Evolutionary conservation across 2,888 invertebrate species (phyloP), one percentile per base, ranked within the genome.

Genomic region (Polymixis flavicincta): DNA sequence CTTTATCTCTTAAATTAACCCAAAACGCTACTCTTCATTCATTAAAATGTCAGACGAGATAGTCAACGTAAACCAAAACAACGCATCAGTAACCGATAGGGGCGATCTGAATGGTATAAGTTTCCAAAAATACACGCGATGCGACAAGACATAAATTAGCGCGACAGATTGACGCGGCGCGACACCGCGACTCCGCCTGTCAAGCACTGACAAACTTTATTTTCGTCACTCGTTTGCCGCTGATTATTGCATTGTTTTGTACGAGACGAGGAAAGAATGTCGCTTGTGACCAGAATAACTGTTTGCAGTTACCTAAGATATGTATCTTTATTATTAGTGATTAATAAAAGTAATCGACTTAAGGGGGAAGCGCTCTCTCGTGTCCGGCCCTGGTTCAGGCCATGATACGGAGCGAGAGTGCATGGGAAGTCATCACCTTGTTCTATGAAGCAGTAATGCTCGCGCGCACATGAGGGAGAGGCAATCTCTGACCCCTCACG

Each of bases 131-230:
- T 89, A 89, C 80, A 71, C 77, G 74, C 32, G 80, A 83, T 61
- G 79, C 75, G 88, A 88, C 88, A 84, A 82, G 87, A 89, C 89
- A 91, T 93, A 92, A 92, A 92, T 91, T 91, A 92, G 88, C 88
- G 90, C 89, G 92, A 90, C 90, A 90, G 92, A 91, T 90, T 92
- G 93, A 92, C 93, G 90, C 87, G 87, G 81, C 82, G 89, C 89
- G 91, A 90, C 90, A 88, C 85, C 65, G 88, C 88, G 91, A 90
- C 90, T 87, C 85, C 74, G 86, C 88, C 85, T 85, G 91, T 90
- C 91, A 87, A 74, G 73, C 86, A 78, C 82, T 84, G 89, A 90
- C 91, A 82, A 82, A 88, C 89, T 89, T 90, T 90, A 91, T 90
- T 90, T 92, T 86, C 71, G 85, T 85, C 82, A 80, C 81, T 82